phyloP scores from a whole-genome alignment of 2,797 vertebrate genomes.

The Furcifer pardalis region DNA sequence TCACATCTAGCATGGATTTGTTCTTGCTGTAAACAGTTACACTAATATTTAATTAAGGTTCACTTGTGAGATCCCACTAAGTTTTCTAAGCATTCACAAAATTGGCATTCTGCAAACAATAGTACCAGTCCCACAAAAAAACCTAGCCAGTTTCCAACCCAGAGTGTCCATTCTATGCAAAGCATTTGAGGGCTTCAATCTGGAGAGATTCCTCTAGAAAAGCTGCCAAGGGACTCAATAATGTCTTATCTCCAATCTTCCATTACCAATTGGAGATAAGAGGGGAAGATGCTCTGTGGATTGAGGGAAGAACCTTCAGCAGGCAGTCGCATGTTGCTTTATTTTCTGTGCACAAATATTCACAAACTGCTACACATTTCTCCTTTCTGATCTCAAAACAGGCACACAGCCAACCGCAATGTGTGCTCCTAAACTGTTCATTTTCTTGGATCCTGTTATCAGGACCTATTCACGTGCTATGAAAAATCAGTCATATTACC shows the following conservation, averaged over 20 bases:
- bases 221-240: background rate
- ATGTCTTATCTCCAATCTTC: background rate
- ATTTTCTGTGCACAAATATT: background rate
- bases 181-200: background rate
- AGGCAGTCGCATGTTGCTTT: background rate
- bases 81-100: too few species aligned
- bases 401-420: too few species aligned
- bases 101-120: too few species aligned
- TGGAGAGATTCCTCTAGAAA: background rate
- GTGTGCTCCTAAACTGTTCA: background rate
- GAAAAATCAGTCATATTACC: background rate
- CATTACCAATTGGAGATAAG: background rate
- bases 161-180: background rate
- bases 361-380: background rate
- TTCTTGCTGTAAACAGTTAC: too few species aligned
- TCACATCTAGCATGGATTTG: too few species aligned
- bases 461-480: background rate
- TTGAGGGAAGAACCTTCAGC: background rate
- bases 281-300: background rate
- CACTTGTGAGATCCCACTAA: too few species aligned
- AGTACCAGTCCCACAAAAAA: too few species aligned
- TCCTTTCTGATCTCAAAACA: background rate
- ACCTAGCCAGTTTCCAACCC: background rate
- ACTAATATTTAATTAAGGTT: too few species aligned
- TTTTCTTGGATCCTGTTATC: background rate